Conservation (phyloP, 2,113 vertebrate species). For the Lonchura striata region DNA sequence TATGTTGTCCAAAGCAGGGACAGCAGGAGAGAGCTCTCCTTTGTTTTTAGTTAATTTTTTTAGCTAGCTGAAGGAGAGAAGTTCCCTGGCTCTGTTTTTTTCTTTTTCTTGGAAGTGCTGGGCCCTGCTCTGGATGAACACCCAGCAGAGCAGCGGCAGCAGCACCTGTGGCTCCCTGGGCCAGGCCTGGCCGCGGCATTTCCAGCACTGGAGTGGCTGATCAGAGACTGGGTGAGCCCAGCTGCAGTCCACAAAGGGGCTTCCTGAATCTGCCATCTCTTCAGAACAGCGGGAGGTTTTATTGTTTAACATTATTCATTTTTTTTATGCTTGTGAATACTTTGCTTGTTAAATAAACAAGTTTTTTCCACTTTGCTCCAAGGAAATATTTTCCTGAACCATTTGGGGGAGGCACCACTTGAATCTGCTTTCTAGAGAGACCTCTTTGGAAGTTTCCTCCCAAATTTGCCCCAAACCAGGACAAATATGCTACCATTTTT, state of each 20-base stretch:
- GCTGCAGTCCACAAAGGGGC: neutral
- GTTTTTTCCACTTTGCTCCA: neutral
- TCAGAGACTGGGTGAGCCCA: neutral
- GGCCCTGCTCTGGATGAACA: neutral
- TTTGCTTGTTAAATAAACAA: neutral
- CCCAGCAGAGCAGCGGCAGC: neutral
- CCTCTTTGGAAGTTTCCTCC: neutral
- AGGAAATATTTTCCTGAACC: neutral
- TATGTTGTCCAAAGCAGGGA: neutral
- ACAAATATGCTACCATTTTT: neutral
- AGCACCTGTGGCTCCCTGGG: neutral
- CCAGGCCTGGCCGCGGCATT: no score
- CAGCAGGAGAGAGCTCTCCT: neutral
- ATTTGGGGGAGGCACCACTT: neutral
- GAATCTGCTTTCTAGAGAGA: neutral
- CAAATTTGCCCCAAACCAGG: neutral
- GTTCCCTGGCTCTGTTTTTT: neutral
- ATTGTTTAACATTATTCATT: neutral
- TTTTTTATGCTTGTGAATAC: neutral
- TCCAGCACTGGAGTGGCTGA: neutral
- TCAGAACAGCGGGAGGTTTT: neutral
- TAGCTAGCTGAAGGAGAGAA: neutral
- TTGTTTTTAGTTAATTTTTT: neutral
- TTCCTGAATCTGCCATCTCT: neutral
- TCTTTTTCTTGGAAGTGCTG: neutral